Percentiles rank a stretch among this genome's conserved stretches.
Evolutionary conservation across 2,888 invertebrate species (phyloP).

Genomic region (Callimorpha dominula): DNA sequence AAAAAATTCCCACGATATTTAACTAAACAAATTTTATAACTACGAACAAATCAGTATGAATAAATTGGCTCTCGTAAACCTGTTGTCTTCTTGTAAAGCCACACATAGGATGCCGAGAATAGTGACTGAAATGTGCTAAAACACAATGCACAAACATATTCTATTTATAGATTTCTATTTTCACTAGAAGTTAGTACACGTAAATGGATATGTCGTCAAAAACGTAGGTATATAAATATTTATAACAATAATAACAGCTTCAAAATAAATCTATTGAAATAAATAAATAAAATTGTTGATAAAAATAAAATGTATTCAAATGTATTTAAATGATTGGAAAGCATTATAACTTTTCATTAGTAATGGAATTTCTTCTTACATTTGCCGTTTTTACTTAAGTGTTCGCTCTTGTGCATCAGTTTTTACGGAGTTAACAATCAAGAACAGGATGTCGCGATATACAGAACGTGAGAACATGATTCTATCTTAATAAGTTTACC

Average conservation of each 20-base stretch:
- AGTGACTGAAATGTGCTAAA: conserved; percentile 44
- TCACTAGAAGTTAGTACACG: conserved; percentile 23
- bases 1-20: background rate
- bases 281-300: background rate
- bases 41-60: conserved; percentile 19
- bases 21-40: background rate
- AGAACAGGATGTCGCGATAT: conserved; percentile 50
- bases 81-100: conserved; percentile 27
- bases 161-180: conserved; percentile 45
- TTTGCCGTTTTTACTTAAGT: conserved; percentile 20
- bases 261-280: conserved; percentile 16
- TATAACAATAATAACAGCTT: background rate
- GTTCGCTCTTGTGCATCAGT: conserved; percentile 38
- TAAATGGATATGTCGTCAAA: conserved; percentile 11
- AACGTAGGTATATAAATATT: no score
- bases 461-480: conserved; percentile 52
- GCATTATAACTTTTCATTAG: background rate
- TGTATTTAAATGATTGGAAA: background rate
- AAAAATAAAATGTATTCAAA: background rate
- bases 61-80: conserved; percentile 34
- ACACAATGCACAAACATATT: conserved; percentile 48
- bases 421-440: conserved; percentile 44
- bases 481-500: conserved; percentile 56
- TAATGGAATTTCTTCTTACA: background rate
- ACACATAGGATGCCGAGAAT: conserved; percentile 28